phyloP scores from a whole-genome alignment of 2,797 vertebrate species.

The Mycteria americana region DNA sequence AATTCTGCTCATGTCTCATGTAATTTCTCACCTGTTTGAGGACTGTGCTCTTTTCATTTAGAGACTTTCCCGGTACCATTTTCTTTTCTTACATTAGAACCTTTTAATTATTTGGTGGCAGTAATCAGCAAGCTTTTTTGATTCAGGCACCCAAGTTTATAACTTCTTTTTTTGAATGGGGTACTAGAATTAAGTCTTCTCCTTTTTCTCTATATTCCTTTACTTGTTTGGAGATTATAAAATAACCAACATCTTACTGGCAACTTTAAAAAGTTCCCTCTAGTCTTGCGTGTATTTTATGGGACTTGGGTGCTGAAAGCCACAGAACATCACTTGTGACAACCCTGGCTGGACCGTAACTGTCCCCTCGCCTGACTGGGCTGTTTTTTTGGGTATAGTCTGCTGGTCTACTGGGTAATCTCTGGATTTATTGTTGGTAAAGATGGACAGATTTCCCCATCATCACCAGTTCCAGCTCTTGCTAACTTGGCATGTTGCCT shows the following conservation, averaged over 20 bases:
- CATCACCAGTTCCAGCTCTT: neutral
- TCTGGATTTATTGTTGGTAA: neutral
- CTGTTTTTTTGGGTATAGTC: neutral
- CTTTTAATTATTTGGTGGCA: neutral
- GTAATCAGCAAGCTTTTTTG: neutral
- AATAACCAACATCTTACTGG: neutral
- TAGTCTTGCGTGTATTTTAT: neutral
- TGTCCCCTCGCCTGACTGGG: accelerated
- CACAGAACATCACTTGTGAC: neutral
- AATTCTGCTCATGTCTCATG: neutral
- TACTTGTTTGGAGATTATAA: neutral
- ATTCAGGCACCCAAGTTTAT: neutral
- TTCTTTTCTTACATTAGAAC: neutral
- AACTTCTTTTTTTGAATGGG: neutral
- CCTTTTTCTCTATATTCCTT: neutral
- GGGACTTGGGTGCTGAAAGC: neutral
- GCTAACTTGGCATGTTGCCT: neutral
- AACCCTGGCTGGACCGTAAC: neutral
- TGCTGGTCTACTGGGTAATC: neutral
- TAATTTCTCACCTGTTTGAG: neutral
- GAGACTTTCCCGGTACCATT: neutral
- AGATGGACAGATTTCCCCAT: neutral
- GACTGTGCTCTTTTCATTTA: neutral
- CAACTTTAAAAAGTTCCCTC: neutral
- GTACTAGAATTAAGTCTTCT: neutral